Base-by-base conservation (phyloP, 2,113 vertebrate species). In the Sterna hirundo region DNA sequence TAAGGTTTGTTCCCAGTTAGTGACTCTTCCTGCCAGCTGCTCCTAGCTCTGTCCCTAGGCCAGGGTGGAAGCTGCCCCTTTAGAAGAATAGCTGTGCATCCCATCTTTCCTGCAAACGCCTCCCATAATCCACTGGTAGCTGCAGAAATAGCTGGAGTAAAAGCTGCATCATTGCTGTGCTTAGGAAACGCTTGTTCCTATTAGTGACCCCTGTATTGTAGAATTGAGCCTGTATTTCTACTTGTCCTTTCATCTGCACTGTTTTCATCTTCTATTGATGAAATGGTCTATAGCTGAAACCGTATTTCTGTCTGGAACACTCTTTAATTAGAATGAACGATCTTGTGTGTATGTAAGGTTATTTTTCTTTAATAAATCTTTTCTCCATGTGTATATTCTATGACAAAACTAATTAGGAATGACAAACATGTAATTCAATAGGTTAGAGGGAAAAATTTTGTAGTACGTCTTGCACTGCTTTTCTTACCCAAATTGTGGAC, bases 291-390 rank as follows among this genome's bases (percentile, higher is more conserved):
- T 83, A 90, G 70, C 62, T 89, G 86, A 76, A 97, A 46, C 74
- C 18, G n/a, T 93, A 85, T 77, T 97, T 93, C 95, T 95, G 36
- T 86, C 86, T 94, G 94, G 82, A 96, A 95, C 95, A 95, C 86
- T 92, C 30, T 95, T 94, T 98, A 98, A 98, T 98, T 98, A 98
- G 95, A 97, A 96, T 93, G 94, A 98, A 97, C 89, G 94, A 96
- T 96, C 85, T 85, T 78, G 70, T 94, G 96, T 95, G 84, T 94
- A 94, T 40, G 18, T 47, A 94, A 95, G 69, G 74, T 96, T 98
- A 97, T 98, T 98, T 98, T 98, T 96, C 93, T 97, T 97, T 94
- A 94, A 97, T 97, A 97, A 97, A 96, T 95, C 94, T 94, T 96
- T 93, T 96, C 90, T 94, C 89, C 96, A 61, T 96, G 94, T 97